These are phyloP conservation scores for Anolis sagrei DNA, from an alignment of 2,113 vertebrate genomes.

Conservation along the genomic window DNA sequence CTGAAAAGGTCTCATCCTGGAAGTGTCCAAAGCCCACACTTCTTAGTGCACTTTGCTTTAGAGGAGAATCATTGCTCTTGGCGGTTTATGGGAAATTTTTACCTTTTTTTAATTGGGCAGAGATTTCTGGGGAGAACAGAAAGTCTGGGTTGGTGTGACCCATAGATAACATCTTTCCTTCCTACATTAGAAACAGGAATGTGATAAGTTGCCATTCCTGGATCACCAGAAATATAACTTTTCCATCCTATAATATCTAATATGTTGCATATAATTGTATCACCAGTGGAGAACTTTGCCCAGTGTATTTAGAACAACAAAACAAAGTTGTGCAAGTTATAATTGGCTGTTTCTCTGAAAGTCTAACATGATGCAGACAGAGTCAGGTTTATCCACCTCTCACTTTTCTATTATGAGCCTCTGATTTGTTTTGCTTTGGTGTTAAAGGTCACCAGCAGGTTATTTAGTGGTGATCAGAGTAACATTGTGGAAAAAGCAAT, in stretches of 20 bases:
- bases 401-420: slow-evolving; percentile 23
- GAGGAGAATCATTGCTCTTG: too few relatives aligned
- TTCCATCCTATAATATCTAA: not conserved
- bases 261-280: not conserved
- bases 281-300: not conserved
- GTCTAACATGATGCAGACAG: slow-evolving; percentile 15
- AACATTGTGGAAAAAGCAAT: slow-evolving; percentile 33
- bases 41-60: too few relatives aligned
- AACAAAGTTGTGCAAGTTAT: slow-evolving; percentile 11
- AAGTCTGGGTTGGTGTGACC: too few relatives aligned
- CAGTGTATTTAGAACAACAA: not conserved
- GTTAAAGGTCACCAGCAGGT: slow-evolving; percentile 16
- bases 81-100: too few relatives aligned
- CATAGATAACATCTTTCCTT: too few relatives aligned
- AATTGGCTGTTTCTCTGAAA: slow-evolving; percentile 21
- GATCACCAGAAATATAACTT: not conserved
- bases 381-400: slow-evolving; percentile 15
- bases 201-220: not conserved
- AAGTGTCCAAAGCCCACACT: too few relatives aligned
- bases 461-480: slow-evolving; percentile 31
- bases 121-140: too few relatives aligned
- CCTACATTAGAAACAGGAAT: too few relatives aligned
- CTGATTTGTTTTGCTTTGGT: slow-evolving; percentile 24
- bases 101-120: too few relatives aligned
- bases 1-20: too few relatives aligned